These are phyloP conservation scores for Larimichthys polyactis DNA, from an alignment of 2,113 vertebrate species.

Conservation along the genomic window DNA sequence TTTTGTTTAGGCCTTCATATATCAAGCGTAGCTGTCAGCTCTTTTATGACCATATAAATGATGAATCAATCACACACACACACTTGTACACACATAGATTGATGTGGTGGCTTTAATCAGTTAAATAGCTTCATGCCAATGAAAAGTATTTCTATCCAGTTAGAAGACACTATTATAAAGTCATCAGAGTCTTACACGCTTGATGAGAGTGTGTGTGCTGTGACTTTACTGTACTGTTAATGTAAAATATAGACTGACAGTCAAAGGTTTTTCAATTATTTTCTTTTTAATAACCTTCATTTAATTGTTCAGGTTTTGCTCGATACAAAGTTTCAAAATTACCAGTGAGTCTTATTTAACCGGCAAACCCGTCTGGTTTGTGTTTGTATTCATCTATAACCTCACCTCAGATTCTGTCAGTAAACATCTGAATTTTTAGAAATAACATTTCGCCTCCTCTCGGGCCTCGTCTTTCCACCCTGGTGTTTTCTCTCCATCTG, in stretches of 20 bases:
- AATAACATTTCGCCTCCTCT: conserved; percentile 36
- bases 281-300: neutral
- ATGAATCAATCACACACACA: conserved; percentile 51
- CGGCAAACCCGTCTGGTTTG: neutral
- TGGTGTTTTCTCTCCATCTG: conserved; percentile 32
- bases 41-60: conserved; percentile 53
- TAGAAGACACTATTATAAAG: conserved; percentile 64
- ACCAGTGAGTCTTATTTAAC: neutral
- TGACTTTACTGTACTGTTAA: neutral
- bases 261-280: neutral
- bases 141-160: conserved; percentile 41
- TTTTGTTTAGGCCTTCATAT: conserved; percentile 31
- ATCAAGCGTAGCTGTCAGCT: conserved; percentile 44
- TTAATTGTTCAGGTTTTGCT: neutral
- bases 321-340: neutral
- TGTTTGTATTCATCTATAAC: neutral
- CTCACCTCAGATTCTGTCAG: neutral
- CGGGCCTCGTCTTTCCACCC: conserved; percentile 5
- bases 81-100: conserved; percentile 46
- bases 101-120: conserved; percentile 79
- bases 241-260: conserved; percentile 2
- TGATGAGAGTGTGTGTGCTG: conserved; percentile 10
- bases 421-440: conserved; percentile 6
- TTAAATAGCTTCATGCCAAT: conserved; percentile 48
- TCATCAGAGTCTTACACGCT: conserved; percentile 34